Conservation (phyloP, 2,888 invertebrate species). For the Melangyna quadrimaculata region DNA sequence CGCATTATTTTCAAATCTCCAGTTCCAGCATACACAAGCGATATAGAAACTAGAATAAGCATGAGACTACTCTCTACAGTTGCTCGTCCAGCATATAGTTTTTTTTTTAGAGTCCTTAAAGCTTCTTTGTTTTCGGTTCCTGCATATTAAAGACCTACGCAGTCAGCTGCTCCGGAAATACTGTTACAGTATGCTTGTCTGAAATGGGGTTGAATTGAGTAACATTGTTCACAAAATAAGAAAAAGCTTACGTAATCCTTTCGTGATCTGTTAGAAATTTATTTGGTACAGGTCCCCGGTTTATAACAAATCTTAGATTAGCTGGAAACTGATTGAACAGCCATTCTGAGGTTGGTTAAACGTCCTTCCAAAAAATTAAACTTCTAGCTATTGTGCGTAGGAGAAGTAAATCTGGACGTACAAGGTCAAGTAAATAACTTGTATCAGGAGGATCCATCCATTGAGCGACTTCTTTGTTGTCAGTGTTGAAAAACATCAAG, state of each 20-base stretch:
- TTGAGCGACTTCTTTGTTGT: conserved; percentile 91
- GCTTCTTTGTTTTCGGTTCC: conserved; percentile 93
- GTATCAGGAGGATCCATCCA: conserved; percentile 96
- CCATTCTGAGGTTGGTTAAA: conserved; percentile 92
- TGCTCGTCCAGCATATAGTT: conserved; percentile 90
- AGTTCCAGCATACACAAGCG: conserved; percentile 95
- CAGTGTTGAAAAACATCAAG: conserved; percentile 93
- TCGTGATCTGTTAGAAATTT: conserved; percentile 90
- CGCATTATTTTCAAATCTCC: conserved; percentile 92
- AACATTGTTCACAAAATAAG: neutral
- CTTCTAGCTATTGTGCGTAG: conserved; percentile 90
- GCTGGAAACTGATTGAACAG: conserved; percentile 90
- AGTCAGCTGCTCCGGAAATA: conserved; percentile 96
- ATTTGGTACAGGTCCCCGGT: conserved; percentile 87
- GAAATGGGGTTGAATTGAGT: conserved; percentile 72
- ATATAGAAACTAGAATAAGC: conserved; percentile 87
- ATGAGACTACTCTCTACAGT: conserved; percentile 95
- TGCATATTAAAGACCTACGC: conserved; percentile 95
- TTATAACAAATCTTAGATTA: conserved; percentile 88
- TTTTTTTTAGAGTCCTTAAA: conserved; percentile 85
- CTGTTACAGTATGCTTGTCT: conserved; percentile 99
- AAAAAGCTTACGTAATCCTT: conserved; percentile 94
- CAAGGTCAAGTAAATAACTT: conserved; percentile 93
- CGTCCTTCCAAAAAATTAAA: conserved; percentile 93
- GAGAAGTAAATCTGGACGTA: conserved; percentile 94